These are phyloP conservation scores for Natrix natrix DNA, from an alignment of 2,797 vertebrate genomes.

Conservation along the genomic window DNA sequence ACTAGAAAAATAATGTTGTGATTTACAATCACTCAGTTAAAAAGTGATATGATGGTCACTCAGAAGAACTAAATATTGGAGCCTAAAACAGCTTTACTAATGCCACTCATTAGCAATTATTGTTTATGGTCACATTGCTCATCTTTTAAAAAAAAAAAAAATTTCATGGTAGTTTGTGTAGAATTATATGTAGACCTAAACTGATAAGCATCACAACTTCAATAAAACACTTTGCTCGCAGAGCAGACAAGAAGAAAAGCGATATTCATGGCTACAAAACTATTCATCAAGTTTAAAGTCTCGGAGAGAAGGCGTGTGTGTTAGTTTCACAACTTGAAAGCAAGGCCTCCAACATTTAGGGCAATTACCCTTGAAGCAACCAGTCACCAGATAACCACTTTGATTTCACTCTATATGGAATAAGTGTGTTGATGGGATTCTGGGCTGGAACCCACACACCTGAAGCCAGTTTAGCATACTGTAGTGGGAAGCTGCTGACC, in stretches of 20 bases:
- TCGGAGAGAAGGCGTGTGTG: neutral
- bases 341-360: neutral
- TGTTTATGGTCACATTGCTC: constrained; percentile 21
- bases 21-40: neutral
- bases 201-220: neutral
- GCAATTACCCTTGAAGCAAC: neutral
- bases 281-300: constrained; percentile 25
- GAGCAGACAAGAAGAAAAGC: constrained; percentile 46
- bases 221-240: neutral
- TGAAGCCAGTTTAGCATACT: neutral
- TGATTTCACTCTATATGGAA: neutral
- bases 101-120: neutral
- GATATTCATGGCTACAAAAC: constrained; percentile 26
- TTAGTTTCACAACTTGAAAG: constrained; percentile 44
- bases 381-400: neutral
- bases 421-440: neutral
- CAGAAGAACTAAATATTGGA: neutral
- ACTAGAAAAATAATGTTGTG: neutral
- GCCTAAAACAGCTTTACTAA: neutral
- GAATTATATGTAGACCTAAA: constrained; percentile 29
- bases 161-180: constrained; percentile 3
- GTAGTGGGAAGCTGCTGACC: neutral
- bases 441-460: neutral
- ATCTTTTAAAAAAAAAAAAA: too few species aligned
- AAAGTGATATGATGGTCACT: neutral